Base-by-base conservation (phyloP, 2,113 vertebrate genomes). In the Leucopternis melanops region DNA sequence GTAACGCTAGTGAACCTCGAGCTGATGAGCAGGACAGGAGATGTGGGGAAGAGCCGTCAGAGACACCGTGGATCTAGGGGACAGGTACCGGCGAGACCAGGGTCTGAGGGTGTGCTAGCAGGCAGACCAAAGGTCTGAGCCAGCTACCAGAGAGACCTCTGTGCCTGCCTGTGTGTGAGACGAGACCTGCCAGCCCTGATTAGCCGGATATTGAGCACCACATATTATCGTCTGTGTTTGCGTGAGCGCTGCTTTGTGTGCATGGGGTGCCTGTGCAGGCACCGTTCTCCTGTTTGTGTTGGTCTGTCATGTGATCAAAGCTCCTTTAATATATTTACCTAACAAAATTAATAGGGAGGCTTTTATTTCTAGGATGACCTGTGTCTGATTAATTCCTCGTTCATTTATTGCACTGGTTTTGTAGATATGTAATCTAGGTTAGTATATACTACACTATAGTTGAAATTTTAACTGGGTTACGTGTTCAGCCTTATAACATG, bases 221-320 rank as follows among this genome's bases (percentile, higher is more conserved):
- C 0, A 0, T 18, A 26, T 34, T 15, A 17, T 5, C 47, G 29
- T 42, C 27, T 0, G 1, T 18, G 19, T 32, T 44, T 52, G 57
- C 2, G 1, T 42, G 47, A 75, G 26, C 11, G 29, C 36, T 70
- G 70, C 55, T 54, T 40, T 45, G 57, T 58, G 50, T 40, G 22
- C 36, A 29, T 2, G 10, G 11, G 13, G 9, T 36, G 36, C 36
- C 40, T 25, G 11, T 34, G 42, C 32, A 50, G 78, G 27, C 31
- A 22, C 71, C 31, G 29, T 52, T 52, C 44, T 71, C 72, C 22
- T 13, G 26, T 12, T 65, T 52, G 29, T 32, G 29, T 32, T 36
- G 16, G 40, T 66, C n/a, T 78, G 23, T 7, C 52, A 38, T 26
- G 49, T 18, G 19, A 71, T 4, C 23, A 45, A 54, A 54, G 52